phyloP scores from a whole-genome alignment of 2,888 invertebrate genomes.

The Rhopalosiphum nymphaeae region DNA sequence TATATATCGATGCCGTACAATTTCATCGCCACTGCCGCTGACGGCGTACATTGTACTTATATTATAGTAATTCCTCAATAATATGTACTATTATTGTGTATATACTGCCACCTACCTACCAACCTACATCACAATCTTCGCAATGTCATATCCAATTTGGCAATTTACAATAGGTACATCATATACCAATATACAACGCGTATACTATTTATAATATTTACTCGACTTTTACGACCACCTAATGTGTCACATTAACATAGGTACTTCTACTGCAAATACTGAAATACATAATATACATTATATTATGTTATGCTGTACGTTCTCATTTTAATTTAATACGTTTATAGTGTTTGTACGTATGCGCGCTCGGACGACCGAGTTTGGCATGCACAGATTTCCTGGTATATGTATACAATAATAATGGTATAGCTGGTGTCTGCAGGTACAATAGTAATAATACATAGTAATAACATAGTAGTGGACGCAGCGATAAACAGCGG shows the following conservation, averaged over 20 bases:
- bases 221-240: background rate
- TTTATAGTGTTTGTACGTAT: background rate
- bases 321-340: too few relatives aligned
- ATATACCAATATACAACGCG: background rate
- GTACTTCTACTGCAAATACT: too few relatives aligned
- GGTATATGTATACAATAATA: background rate
- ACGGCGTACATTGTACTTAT: background rate
- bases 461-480: background rate
- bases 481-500: conserved; percentile 7
- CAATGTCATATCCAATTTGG: background rate
- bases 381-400: conserved; percentile 7
- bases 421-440: background rate
- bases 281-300: too few relatives aligned
- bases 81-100: background rate
- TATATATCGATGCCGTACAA: background rate
- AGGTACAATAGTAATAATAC: background rate
- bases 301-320: too few relatives aligned
- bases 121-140: background rate
- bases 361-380: background rate
- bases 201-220: background rate
- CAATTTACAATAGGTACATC: background rate
- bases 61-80: background rate
- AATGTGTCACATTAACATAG: background rate
- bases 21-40: background rate
- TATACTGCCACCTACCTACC: background rate